Evolutionary conservation across 2,888 invertebrate species (phyloP).

Genomic region (Ectobius pallidus): DNA sequence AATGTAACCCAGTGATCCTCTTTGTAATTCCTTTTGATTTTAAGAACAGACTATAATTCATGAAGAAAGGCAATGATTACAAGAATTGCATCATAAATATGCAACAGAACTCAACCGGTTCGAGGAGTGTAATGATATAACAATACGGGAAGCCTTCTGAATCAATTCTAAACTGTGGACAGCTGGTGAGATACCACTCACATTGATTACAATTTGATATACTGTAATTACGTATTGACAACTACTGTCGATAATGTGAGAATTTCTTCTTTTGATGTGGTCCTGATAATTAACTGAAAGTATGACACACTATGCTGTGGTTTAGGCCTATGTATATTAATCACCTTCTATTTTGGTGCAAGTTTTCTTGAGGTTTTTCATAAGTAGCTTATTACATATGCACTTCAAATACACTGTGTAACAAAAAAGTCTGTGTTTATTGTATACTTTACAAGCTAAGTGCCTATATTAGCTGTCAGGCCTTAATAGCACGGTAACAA

Average conservation of each 20-base stretch:
- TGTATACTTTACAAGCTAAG: no score
- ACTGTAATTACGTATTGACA: conserved; percentile 50
- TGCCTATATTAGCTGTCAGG: no score
- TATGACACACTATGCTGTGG: no score
- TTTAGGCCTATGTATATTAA: no score
- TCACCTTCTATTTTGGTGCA: no score
- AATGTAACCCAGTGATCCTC: conserved; percentile 50
- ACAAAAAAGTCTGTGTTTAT: no score
- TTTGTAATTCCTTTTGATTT: conserved; percentile 51
- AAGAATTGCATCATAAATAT: conserved; percentile 48
- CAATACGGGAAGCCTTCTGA: conserved; percentile 45
- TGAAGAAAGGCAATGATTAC: conserved; percentile 49
- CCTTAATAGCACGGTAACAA: no score
- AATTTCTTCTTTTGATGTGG: no score
- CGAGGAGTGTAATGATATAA: conserved; percentile 46
- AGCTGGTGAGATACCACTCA: conserved; percentile 48
- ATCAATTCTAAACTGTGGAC: conserved; percentile 34
- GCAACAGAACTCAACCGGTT: conserved; percentile 48
- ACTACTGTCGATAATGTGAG: conserved; percentile 50
- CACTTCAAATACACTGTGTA: no score
- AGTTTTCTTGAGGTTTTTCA: no score
- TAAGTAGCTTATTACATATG: no score
- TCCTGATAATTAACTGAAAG: no score
- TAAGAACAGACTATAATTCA: conserved; percentile 49
- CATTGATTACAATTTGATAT: conserved; percentile 50